Evolutionary conservation across 2,797 vertebrate genomes (phyloP).

Genomic region (Myripristis jacobus): DNA sequence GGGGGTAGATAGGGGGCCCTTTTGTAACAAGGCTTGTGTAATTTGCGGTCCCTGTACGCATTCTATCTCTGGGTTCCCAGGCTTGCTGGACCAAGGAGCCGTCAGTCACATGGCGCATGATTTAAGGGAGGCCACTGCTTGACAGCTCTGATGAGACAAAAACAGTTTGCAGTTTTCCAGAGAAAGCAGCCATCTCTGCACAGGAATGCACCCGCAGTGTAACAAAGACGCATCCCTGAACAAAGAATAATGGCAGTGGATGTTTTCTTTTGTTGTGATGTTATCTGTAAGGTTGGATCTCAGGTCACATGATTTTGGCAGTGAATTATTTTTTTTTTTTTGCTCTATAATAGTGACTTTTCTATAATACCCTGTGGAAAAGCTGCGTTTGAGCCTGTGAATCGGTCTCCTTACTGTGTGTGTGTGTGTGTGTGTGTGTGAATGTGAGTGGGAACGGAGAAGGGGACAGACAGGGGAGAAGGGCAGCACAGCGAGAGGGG

Average conservation of each 20-base stretch:
- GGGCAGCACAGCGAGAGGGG: not conserved
- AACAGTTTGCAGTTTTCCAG: not conserved
- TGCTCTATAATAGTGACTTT: not conserved
- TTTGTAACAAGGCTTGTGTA: conserved; percentile 37
- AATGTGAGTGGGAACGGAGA: not conserved
- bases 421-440: not conserved
- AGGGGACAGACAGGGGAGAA: conserved; percentile 3
- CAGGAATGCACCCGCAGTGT: not conserved
- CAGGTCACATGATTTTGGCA: conserved; percentile 14
- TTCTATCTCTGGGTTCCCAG: not conserved
- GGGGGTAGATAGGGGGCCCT: conserved; percentile 24
- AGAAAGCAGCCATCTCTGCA: not conserved
- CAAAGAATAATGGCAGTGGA: not conserved
- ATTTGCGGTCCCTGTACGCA: conserved; percentile 34
- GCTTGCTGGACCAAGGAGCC: conserved; percentile 6
- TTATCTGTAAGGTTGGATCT: not conserved
- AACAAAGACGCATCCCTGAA: conserved; percentile 25
- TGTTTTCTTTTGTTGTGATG: not conserved
- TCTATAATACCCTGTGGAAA: no score
- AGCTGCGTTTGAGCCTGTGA: no score
- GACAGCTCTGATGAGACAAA: conserved; percentile 37
- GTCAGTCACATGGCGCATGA: conserved; percentile 21
- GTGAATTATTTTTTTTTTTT: not conserved
- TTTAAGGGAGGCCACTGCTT: not conserved
- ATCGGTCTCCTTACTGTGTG: not conserved